Conservation (phyloP, 2,797 vertebrate species). For the Margarornis squamiger region DNA sequence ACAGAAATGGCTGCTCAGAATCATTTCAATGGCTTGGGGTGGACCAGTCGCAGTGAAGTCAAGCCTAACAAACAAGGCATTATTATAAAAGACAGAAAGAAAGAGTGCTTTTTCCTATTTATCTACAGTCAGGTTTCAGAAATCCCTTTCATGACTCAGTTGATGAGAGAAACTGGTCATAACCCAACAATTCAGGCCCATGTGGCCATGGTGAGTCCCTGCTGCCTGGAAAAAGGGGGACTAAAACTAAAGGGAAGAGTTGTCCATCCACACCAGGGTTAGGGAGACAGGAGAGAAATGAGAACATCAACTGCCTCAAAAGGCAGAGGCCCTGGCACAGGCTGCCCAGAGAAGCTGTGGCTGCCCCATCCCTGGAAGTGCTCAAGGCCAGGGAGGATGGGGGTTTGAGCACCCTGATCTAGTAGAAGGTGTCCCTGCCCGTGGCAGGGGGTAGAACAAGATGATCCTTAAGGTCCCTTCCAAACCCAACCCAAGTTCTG, state of each 20-base stretch:
- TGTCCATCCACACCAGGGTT: background rate
- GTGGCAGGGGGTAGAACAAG: background rate
- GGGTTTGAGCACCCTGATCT: fast-evolving
- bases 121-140: background rate
- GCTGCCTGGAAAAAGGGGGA: background rate
- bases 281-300: background rate
- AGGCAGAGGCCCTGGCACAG: background rate
- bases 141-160: background rate
- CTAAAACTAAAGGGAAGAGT: background rate
- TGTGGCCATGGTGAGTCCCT: fast-evolving
- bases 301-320: background rate
- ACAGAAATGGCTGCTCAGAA: background rate
- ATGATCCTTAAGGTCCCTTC: background rate
- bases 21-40: background rate
- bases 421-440: background rate
- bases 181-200: background rate
- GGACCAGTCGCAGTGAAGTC: background rate
- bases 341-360: background rate
- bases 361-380: background rate
- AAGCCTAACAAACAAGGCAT: conserved; percentile 32
- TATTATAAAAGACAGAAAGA: background rate
- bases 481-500: background rate
- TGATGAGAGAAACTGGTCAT: background rate
- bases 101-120: background rate
- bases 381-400: fast-evolving